Evolutionary conservation across 2,113 vertebrate genomes (phyloP).

Genomic region (Aramus guarauna): DNA sequence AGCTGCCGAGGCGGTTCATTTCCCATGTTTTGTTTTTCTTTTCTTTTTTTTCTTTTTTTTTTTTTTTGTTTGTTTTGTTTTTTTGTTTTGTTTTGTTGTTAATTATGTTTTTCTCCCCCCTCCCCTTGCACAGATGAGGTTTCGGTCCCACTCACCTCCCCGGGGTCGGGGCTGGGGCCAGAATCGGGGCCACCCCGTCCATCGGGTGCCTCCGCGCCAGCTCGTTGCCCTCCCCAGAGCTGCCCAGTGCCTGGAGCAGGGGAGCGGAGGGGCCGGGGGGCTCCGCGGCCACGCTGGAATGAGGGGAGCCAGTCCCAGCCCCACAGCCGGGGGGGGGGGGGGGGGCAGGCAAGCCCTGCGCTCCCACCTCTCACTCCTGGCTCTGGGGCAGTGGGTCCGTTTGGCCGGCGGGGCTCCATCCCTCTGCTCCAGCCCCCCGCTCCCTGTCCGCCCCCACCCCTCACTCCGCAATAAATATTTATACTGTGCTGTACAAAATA

Average conservation of each 20-base stretch:
- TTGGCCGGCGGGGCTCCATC: not conserved
- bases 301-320: not conserved
- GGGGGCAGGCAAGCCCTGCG: not conserved
- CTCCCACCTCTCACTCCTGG: not conserved
- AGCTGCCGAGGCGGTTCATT: not conserved
- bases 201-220: not conserved
- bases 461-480: conserved; percentile 79
- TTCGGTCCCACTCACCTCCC: not conserved
- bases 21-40: not conserved
- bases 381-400: not conserved
- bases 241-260: not conserved
- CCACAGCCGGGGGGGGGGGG: not conserved
- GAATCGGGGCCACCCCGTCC: rapidly evolving
- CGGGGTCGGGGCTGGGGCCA: rapidly evolving
- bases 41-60: not conserved
- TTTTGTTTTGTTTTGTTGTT: not conserved
- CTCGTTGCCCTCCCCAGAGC: not conserved
- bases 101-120: not conserved
- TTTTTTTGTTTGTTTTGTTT: not conserved
- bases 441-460: not conserved
- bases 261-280: not conserved
- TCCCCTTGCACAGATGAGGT: not conserved
- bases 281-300: not conserved
- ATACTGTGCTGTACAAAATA: conserved; percentile 86
- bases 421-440: not conserved